Percentiles rank a stretch among this genome's conserved stretches.
These are phyloP conservation scores for Melanotaenia nigrans DNA, from an alignment of 2,797 vertebrate species.

Conservation along the genomic window DNA sequence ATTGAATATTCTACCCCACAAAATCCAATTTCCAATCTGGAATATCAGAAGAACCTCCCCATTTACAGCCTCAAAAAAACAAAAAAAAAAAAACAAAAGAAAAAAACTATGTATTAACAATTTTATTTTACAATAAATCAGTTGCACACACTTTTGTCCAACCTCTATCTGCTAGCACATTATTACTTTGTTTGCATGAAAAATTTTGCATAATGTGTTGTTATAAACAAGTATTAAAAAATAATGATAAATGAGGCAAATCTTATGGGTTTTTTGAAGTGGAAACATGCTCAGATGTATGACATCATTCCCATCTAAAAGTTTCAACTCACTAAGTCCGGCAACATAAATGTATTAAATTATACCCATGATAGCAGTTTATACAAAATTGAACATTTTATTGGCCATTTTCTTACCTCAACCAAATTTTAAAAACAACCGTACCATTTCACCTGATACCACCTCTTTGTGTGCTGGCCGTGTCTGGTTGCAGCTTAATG, in stretches of 20 bases:
- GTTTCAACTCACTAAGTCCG: too few relatives aligned
- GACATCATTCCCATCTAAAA: too few relatives aligned
- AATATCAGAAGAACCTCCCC: background rate
- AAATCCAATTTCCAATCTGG: background rate
- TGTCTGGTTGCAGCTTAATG: slow-evolving; percentile 56
- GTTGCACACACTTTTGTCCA: background rate
- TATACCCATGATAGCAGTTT: background rate
- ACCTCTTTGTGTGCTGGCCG: slow-evolving; percentile 7
- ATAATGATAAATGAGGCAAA: background rate
- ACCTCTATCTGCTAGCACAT: background rate
- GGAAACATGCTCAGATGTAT: too few relatives aligned
- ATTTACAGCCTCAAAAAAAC: background rate
- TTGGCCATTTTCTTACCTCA: background rate
- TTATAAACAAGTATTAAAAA: background rate
- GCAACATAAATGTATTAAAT: background rate
- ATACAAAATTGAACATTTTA: background rate
- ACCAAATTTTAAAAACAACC: slow-evolving; percentile 8
- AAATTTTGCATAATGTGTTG: background rate
- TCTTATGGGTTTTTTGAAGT: background rate
- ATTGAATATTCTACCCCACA: background rate
- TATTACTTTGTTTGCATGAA: background rate
- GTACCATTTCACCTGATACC: slow-evolving; percentile 42
- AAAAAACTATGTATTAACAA: background rate
- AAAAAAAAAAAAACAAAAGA: background rate
- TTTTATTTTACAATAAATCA: background rate